Conservation (phyloP, 2,113 vertebrate species). For the Leptobrachium leishanense region DNA sequence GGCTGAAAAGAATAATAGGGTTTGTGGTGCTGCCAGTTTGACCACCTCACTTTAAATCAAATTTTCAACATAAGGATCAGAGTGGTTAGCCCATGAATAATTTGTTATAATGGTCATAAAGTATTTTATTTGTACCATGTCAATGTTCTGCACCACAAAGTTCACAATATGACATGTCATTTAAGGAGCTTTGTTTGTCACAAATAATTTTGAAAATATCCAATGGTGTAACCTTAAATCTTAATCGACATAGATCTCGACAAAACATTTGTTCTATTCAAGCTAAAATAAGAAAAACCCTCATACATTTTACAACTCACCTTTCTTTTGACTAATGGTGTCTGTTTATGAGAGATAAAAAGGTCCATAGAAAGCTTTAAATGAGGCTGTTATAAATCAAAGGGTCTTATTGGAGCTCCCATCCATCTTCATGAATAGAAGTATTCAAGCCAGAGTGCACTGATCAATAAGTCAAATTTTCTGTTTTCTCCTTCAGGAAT, state of each 20-base stretch:
- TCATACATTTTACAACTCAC: neutral
- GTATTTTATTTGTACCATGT: too few relatives aligned
- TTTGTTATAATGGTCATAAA: too few relatives aligned
- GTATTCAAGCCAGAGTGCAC: neutral
- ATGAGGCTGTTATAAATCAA: neutral
- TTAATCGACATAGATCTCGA: neutral
- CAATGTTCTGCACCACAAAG: too few relatives aligned
- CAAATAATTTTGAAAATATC: too few relatives aligned
- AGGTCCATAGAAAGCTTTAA: neutral
- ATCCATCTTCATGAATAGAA: neutral
- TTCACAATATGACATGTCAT: too few relatives aligned
- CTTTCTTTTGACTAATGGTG: neutral
- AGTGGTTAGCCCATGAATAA: too few relatives aligned
- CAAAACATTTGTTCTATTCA: neutral
- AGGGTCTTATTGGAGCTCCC: neutral
- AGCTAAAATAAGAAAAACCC: neutral
- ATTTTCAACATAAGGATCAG: too few relatives aligned
- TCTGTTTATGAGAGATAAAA: conserved; percentile 26
- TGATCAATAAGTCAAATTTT: conserved; percentile 11
- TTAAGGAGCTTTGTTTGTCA: too few relatives aligned
- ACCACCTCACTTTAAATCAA: too few relatives aligned
- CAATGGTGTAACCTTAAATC: too few relatives aligned
- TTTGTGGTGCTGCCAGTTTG: too few relatives aligned
- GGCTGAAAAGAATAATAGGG: too few relatives aligned
- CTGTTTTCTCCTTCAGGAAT: conserved; percentile 40